A percentile compares a stretch with the other conserved stretches of the same genome.
Evolutionary conservation across 1,140 invertebrate genomes (phyloP).

Genomic region (Meloidogyne floridensis): DNA sequence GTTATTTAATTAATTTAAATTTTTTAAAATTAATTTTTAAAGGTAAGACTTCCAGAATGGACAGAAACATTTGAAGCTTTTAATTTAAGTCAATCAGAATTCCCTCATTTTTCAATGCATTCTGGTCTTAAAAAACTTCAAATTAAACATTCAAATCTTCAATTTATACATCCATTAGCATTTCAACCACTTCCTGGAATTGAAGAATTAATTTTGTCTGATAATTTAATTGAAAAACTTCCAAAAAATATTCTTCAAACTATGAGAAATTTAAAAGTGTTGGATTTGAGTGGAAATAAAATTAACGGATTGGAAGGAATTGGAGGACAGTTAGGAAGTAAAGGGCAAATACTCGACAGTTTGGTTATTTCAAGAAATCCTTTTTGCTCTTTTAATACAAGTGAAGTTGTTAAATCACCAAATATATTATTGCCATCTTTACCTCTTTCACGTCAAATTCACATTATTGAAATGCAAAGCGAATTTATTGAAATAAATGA

Average conservation of each 20-base stretch:
- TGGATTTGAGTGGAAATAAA: not conserved
- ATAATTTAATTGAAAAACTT: constrained; percentile 7
- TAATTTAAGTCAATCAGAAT: not conserved
- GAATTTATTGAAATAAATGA: not conserved
- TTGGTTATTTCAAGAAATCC: not conserved
- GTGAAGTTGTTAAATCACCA: not conserved
- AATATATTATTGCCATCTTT: not conserved
- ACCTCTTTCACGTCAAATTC: not conserved
- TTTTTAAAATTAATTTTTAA: too few species aligned
- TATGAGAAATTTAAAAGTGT: not conserved
- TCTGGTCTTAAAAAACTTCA: not conserved
- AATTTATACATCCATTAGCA: not conserved
- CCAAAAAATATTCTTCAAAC: constrained; percentile 4
- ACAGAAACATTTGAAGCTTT: not conserved
- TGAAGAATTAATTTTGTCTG: constrained; percentile 10
- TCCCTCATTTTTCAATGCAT: not conserved
- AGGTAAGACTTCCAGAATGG: constrained; percentile 8
- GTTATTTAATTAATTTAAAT: too few species aligned
- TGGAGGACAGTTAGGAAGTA: not conserved
- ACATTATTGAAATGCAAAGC: not conserved
- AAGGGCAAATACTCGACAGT: not conserved
- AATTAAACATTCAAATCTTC: constrained; percentile 5
- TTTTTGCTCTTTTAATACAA: not conserved
- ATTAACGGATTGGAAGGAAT: constrained; percentile 4
- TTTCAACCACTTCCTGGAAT: too few species aligned